These are phyloP conservation scores for Salvelinus sp. DNA, from an alignment of 2,113 vertebrate genomes.

Conservation along the genomic window DNA sequence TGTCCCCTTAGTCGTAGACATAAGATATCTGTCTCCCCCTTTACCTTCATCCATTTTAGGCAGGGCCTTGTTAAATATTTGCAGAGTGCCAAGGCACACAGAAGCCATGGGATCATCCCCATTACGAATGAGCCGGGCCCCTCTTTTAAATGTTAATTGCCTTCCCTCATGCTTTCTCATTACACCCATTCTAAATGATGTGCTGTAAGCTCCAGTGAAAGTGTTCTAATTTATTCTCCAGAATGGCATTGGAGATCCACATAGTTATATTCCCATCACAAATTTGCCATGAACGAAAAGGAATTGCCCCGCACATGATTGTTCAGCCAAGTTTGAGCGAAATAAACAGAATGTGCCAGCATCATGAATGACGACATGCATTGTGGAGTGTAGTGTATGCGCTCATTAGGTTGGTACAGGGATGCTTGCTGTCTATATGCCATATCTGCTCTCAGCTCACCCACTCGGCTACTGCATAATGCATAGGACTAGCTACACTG, in stretches of 20 bases:
- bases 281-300: constrained; percentile 30
- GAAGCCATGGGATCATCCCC: constrained; percentile 30
- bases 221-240: constrained; percentile 43
- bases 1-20: not conserved
- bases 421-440: constrained; percentile 12
- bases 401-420: constrained; percentile 30
- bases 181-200: constrained; percentile 58
- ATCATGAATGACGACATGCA: constrained; percentile 30
- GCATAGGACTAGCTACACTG: constrained; percentile 15
- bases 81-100: constrained; percentile 50
- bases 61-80: constrained; percentile 67
- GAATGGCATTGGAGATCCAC: constrained; percentile 47
- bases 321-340: constrained; percentile 22
- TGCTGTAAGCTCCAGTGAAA: constrained; percentile 39
- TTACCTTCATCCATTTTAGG: constrained; percentile 47
- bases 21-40: constrained; percentile 23
- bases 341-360: constrained; percentile 9
- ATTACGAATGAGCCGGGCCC: constrained; percentile 59
- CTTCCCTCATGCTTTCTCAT: constrained; percentile 60
- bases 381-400: constrained; percentile 27
- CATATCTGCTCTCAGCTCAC: constrained; percentile 11
- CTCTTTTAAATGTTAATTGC: constrained; percentile 73
- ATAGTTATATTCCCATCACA: constrained; percentile 34
- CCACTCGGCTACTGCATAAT: constrained; percentile 20
- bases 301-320: constrained; percentile 14